Conservation (phyloP, 1,140 invertebrate genomes). For the Drosophila repleta region DNA sequence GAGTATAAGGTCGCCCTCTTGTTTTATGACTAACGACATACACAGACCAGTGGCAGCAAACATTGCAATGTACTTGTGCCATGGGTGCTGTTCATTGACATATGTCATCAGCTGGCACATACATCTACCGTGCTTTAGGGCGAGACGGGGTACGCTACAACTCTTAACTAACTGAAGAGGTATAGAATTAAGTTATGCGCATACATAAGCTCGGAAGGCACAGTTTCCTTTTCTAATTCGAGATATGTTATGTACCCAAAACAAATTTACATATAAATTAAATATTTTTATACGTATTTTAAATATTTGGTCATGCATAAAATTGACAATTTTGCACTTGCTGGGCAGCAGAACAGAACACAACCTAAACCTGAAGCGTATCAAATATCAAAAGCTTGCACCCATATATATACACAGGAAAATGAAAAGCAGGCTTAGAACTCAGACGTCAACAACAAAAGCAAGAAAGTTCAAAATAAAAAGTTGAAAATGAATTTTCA, state of each 20-base stretch:
- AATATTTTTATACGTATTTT: conserved; percentile 73
- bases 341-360: conserved; percentile 41
- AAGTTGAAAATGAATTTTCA: conserved; percentile 69
- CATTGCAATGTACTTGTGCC: neutral
- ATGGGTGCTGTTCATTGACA: neutral
- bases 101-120: conserved; percentile 36
- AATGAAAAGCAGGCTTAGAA: conserved; percentile 8
- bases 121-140: too few species aligned
- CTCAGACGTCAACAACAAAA: neutral
- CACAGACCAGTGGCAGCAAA: conserved; percentile 19
- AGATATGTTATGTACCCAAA: conserved; percentile 27
- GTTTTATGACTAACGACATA: conserved; percentile 66
- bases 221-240: conserved; percentile 1
- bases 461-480: conserved; percentile 53
- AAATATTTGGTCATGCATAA: conserved; percentile 77
- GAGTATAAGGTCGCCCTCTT: conserved; percentile 22
- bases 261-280: conserved; percentile 78
- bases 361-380: conserved; percentile 38
- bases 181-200: conserved; percentile 35
- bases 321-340: conserved; percentile 73
- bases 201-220: neutral
- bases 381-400: conserved; percentile 51
- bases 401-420: conserved; percentile 37
- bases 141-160: conserved; percentile 42
- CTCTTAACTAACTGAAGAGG: conserved; percentile 52